Evolutionary conservation across 2,797 vertebrate genomes (phyloP).

Genomic region (Galaxias olidus): DNA sequence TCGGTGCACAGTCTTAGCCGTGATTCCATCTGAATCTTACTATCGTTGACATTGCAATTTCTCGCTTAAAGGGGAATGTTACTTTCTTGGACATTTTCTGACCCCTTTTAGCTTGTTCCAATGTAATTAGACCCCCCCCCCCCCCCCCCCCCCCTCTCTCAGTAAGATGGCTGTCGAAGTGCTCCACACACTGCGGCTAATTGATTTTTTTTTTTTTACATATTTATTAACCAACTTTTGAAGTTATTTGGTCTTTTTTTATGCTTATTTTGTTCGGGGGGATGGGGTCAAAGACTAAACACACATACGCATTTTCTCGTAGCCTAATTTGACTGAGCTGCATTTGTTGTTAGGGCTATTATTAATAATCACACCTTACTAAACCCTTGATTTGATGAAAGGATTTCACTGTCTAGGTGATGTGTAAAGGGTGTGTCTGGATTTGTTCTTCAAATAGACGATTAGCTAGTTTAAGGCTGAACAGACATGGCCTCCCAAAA

Average conservation of each 20-base stretch:
- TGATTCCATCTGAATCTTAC: constrained; percentile 49
- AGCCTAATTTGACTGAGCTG: no score
- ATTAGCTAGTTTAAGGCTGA: constrained; percentile 41
- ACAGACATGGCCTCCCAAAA: constrained; percentile 36
- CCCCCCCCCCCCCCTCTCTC: neutral
- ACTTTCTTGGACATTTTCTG: no score
- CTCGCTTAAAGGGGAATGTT: no score
- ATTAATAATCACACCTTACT: constrained; percentile 17
- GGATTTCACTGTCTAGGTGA: constrained; percentile 42
- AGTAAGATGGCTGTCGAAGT: neutral
- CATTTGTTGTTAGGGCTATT: constrained; percentile 26
- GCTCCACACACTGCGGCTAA: no score
- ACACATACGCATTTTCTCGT: no score
- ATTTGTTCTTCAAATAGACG: constrained; percentile 38
- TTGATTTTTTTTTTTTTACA: no score
- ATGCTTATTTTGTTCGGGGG: neutral
- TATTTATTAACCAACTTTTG: no score
- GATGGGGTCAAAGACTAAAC: neutral
- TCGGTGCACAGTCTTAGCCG: constrained; percentile 68
- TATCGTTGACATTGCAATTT: no score
- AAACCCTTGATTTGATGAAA: constrained; percentile 28
- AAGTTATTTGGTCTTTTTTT: neutral
- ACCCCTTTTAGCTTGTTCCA: no score
- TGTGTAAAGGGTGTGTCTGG: constrained; percentile 38
- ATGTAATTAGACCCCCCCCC: no score